A percentile compares a stretch with the other conserved stretches of the same genome.
phyloP scores from a whole-genome alignment of 2,797 vertebrate species.

The Morelia viridis region DNA sequence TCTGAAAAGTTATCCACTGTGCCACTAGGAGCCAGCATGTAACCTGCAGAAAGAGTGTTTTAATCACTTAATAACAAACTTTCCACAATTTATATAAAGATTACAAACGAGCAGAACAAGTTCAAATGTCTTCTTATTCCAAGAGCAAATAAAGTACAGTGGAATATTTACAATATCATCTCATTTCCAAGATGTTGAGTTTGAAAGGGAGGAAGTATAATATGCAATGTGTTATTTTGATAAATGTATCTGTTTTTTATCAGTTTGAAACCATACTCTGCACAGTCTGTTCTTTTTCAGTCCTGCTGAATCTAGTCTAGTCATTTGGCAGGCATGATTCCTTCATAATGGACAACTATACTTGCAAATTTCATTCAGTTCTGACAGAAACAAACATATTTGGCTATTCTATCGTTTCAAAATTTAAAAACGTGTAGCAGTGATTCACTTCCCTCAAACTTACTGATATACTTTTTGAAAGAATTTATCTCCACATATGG shows the following conservation, averaged over 20 bases:
- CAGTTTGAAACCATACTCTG: neutral
- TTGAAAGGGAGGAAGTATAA: neutral
- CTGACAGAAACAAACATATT: neutral
- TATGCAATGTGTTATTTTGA: neutral
- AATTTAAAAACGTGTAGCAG: neutral
- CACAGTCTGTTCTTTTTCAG: neutral
- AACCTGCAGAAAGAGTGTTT: constrained; percentile 75
- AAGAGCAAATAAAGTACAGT: neutral
- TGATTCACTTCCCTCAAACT: neutral
- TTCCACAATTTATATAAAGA: neutral
- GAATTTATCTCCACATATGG: neutral
- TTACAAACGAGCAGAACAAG: neutral
- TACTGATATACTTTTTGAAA: neutral
- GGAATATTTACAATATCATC: neutral
- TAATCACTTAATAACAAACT: neutral
- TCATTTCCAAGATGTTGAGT: neutral
- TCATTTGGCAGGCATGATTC: neutral
- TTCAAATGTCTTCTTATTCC: neutral
- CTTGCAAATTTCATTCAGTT: neutral
- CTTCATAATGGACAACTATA: neutral
- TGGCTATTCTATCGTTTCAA: neutral
- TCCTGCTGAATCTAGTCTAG: neutral
- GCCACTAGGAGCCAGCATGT: constrained; percentile 80
- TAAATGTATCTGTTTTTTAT: neutral
- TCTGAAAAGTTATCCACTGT: constrained; percentile 92